Conservation (phyloP, 2,888 invertebrate genomes). For the Drosophila koepferae region DNA sequence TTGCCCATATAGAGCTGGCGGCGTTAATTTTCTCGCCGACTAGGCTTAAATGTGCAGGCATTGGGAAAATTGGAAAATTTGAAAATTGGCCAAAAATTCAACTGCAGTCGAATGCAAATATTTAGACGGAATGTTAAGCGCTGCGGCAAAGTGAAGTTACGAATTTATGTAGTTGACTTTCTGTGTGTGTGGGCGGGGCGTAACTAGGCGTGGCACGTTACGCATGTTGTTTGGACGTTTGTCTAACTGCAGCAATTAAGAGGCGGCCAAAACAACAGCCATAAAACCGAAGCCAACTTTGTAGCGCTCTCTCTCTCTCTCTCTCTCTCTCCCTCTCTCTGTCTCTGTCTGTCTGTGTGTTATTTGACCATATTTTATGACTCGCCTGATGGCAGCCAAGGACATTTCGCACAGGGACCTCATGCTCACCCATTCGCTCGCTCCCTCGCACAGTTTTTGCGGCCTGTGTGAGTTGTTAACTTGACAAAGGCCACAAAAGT, state of each 20-base stretch:
- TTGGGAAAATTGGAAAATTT: constrained; percentile 2
- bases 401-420: constrained; percentile 55
- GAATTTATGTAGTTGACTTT: constrained; percentile 61
- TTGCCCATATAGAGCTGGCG: constrained; percentile 22
- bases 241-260: constrained; percentile 75
- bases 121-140: constrained; percentile 41
- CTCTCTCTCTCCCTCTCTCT: no score
- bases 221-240: constrained; percentile 60
- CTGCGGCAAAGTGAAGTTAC: constrained; percentile 35
- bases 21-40: constrained; percentile 23
- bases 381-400: constrained; percentile 50
- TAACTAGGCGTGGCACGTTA: constrained; percentile 37
- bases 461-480: constrained; percentile 43
- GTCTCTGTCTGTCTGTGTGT: constrained; percentile 16
- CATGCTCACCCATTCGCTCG: not conserved
- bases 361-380: constrained; percentile 71
- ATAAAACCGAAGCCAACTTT: constrained; percentile 56
- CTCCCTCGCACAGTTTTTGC: constrained; percentile 34
- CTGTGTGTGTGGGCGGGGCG: constrained; percentile 3
- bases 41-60: constrained; percentile 5
- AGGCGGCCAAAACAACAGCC: constrained; percentile 54
- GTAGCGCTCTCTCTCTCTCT: constrained; percentile 3
- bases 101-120: constrained; percentile 61
- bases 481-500: constrained; percentile 53
- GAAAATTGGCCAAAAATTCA: constrained; percentile 42